These are phyloP conservation scores for Delia radicum DNA, from an alignment of 1,140 invertebrate genomes.

Conservation along the genomic window DNA sequence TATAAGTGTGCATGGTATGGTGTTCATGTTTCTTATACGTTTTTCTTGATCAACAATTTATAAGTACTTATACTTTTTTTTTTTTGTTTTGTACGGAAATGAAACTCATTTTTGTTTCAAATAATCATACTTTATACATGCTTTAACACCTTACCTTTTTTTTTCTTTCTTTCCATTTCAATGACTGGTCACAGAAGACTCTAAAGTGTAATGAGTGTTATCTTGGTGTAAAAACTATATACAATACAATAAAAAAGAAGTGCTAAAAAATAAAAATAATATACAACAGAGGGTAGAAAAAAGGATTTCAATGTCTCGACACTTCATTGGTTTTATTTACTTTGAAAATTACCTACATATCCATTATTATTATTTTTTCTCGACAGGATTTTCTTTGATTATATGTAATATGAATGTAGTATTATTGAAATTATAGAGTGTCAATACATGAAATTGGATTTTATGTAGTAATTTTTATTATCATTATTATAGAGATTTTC, in stretches of 20 bases:
- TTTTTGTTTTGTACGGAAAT: not conserved
- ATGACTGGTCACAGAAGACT: not conserved
- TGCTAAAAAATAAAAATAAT: not conserved
- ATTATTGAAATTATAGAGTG: not conserved
- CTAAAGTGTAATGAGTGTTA: not conserved
- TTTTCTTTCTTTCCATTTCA: not conserved
- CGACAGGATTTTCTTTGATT: not conserved
- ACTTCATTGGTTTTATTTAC: constrained; percentile 16
- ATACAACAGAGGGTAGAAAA: not conserved
- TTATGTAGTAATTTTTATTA: not conserved
- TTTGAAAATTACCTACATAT: not conserved
- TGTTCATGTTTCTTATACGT: not conserved
- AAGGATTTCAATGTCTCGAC: constrained; percentile 6
- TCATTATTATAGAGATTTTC: too few species aligned
- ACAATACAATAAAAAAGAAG: not conserved
- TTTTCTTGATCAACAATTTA: constrained; percentile 16
- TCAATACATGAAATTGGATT: not conserved
- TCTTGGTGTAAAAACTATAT: not conserved
- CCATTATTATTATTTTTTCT: not conserved
- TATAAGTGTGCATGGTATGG: too few species aligned
- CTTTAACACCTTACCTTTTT: constrained; percentile 5
- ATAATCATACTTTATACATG: constrained; percentile 17
- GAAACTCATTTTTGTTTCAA: constrained; percentile 9
- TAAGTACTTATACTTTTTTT: not conserved
- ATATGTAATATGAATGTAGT: not conserved